These are phyloP conservation scores for Phanerotoma sp. DNA, from an alignment of 2,888 invertebrate species.

Conservation along the genomic window DNA sequence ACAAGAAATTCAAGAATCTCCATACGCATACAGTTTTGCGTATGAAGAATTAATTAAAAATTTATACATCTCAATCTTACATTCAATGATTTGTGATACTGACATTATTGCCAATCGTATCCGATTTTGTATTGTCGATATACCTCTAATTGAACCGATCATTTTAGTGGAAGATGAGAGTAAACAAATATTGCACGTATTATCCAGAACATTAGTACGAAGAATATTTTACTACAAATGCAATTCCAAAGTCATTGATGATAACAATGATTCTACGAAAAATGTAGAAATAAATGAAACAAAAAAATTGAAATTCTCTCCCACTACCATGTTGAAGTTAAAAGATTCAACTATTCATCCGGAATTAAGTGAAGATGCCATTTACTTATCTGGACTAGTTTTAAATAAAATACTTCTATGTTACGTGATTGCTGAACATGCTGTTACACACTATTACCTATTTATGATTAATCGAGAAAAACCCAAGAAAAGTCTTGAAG, in stretches of 20 bases:
- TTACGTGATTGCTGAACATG: not conserved
- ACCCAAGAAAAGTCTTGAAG: no score
- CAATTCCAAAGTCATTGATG: not conserved
- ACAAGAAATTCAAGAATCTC: not conserved
- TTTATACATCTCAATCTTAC: not conserved
- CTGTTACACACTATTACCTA: not conserved
- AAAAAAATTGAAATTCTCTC: not conserved
- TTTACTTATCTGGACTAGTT: not conserved
- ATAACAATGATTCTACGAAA: not conserved
- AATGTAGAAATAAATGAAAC: no score
- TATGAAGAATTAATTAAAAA: not conserved
- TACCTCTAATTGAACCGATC: not conserved
- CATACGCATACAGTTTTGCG: not conserved
- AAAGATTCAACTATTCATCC: not conserved
- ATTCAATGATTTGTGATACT: not conserved
- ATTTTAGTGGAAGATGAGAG: not conserved
- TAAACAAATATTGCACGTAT: not conserved
- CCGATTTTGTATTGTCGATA: not conserved
- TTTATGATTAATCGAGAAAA: not conserved
- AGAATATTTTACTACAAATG: not conserved
- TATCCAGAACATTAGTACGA: not conserved
- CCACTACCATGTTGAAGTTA: not conserved
- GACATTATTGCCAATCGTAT: not conserved
- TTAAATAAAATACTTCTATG: not conserved
- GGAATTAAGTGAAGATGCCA: not conserved